phyloP scores from a whole-genome alignment of 2,113 vertebrate genomes.

The Chaetorhynchus papuensis region DNA sequence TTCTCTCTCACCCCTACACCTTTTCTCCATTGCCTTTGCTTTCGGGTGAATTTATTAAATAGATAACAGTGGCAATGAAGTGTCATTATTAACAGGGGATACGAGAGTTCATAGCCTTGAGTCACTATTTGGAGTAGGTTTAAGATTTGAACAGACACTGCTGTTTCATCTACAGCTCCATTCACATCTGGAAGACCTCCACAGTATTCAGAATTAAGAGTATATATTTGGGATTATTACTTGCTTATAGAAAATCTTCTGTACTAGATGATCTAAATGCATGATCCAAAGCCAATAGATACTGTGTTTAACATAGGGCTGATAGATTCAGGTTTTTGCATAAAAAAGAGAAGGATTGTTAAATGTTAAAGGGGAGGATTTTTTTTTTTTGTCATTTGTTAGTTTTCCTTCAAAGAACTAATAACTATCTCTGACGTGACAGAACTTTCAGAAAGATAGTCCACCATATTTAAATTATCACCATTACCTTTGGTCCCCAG shows the following conservation, averaged over 20 bases:
- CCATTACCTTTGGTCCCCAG: neutral
- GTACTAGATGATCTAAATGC: neutral
- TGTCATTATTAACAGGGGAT: neutral
- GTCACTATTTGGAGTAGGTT: neutral
- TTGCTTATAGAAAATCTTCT: neutral
- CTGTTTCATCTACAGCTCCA: neutral
- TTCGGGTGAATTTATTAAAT: neutral
- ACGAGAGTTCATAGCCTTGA: neutral
- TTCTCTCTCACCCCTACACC: neutral
- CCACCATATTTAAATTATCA: neutral
- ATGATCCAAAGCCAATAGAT: neutral
- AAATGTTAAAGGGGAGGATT: neutral
- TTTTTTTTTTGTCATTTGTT: neutral
- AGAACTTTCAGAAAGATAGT: neutral
- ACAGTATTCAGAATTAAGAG: neutral
- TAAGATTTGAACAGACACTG: neutral
- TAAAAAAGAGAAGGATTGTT: neutral
- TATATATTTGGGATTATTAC: neutral
- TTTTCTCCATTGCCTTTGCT: neutral
- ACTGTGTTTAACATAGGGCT: neutral
- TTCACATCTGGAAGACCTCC: neutral
- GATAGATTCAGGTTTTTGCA: neutral
- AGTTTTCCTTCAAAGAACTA: neutral
- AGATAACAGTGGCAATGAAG: neutral
- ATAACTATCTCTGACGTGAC: neutral